phyloP scores from a whole-genome alignment of 2,888 invertebrate genomes.

The Macrosoma leucophasiata region DNA sequence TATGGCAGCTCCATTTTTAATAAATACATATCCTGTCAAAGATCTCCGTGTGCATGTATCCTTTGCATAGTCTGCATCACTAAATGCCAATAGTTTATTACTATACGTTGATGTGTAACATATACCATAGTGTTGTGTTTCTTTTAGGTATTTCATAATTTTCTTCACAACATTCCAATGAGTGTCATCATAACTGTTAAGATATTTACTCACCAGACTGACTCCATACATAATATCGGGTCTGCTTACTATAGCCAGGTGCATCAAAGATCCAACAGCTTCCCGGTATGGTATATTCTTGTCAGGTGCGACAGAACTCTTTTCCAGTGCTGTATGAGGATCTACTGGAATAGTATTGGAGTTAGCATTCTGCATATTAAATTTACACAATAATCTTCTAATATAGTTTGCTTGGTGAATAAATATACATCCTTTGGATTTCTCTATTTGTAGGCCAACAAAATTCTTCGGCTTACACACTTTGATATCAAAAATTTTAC shows the following conservation, averaged over 20 bases:
- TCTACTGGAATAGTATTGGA: too few relatives aligned
- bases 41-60: not conserved
- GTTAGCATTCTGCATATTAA: conserved; percentile 25
- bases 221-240: conserved; percentile 23
- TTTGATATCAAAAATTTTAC: conserved; percentile 23
- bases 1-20: conserved; percentile 1
- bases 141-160: conserved; percentile 21
- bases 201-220: conserved; percentile 18
- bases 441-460: conserved; percentile 24
- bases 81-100: too few relatives aligned
- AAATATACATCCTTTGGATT: conserved; percentile 15
- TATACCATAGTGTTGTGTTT: too few relatives aligned
- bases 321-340: too few relatives aligned
- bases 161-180: conserved; percentile 21
- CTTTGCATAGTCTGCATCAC: too few relatives aligned
- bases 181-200: conserved; percentile 12
- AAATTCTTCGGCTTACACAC: conserved; percentile 25
- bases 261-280: conserved; percentile 23
- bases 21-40: not conserved
- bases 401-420: conserved; percentile 23
- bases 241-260: conserved; percentile 19
- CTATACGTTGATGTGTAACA: too few relatives aligned
- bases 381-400: conserved; percentile 23
- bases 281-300: conserved; percentile 21
- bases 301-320: too few relatives aligned